phyloP scores from a whole-genome alignment of 2,113 vertebrate species.

The Orycteropus afer region DNA sequence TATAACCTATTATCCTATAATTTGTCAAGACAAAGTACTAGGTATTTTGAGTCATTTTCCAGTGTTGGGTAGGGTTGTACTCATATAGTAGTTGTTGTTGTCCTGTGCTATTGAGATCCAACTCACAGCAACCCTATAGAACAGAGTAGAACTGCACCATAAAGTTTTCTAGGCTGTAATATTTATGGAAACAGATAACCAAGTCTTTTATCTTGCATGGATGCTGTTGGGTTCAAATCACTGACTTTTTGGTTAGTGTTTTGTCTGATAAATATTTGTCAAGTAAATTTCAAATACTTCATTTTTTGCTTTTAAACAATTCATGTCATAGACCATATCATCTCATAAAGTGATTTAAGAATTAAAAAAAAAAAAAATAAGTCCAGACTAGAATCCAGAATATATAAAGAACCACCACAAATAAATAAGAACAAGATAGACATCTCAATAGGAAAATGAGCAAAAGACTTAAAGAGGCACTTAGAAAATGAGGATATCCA shows the following conservation, averaged over 20 bases:
- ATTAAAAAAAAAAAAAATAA: neutral
- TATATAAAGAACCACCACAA: neutral
- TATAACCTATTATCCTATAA: neutral
- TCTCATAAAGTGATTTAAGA: slow-evolving; percentile 22
- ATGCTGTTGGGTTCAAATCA: no score
- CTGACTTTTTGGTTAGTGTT: no score
- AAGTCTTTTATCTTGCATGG: no score
- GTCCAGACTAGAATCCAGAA: neutral
- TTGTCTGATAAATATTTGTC: neutral
- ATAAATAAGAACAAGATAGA: neutral
- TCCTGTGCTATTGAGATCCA: no score
- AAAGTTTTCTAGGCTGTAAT: no score
- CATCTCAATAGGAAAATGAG: neutral
- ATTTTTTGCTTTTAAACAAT: slow-evolving; percentile 21
- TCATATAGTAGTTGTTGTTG: neutral
- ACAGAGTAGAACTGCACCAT: no score
- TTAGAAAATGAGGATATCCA: neutral
- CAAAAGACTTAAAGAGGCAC: neutral
- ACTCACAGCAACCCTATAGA: no score
- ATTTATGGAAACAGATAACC: no score
- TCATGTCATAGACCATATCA: neutral
- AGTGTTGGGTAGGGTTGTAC: neutral
- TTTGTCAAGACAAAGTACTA: slow-evolving; percentile 28
- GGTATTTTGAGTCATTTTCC: neutral
- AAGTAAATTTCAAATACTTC: slow-evolving; percentile 1